Conservation (phyloP, 2,888 invertebrate genomes). For the Polydrusus tereticollis region DNA sequence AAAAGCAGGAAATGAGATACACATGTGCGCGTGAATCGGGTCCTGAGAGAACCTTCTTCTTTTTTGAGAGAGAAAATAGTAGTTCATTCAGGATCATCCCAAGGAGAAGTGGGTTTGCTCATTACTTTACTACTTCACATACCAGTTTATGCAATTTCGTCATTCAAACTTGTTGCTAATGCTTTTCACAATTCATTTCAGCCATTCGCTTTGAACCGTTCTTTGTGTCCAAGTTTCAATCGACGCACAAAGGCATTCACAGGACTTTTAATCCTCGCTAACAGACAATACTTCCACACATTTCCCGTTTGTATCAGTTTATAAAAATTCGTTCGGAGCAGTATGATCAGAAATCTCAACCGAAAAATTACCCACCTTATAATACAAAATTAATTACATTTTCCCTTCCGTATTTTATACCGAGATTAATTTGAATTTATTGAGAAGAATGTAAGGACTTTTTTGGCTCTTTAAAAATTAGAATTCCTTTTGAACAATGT, state of each 20-base stretch:
- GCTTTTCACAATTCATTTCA: not conserved
- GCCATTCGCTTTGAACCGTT: not conserved
- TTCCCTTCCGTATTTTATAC: not conserved
- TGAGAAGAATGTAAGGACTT: no score
- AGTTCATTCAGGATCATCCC: no score
- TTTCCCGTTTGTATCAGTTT: not conserved
- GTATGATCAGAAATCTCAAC: not conserved
- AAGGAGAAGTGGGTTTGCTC: no score
- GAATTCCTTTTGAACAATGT: no score
- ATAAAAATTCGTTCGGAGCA: not conserved
- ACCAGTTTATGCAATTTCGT: not conserved
- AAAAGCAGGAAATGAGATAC: no score
- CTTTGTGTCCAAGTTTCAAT: slow-evolving; percentile 1
- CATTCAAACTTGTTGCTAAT: not conserved
- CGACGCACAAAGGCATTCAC: not conserved
- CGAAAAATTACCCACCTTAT: no score
- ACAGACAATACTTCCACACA: slow-evolving; percentile 7
- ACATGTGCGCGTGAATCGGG: no score
- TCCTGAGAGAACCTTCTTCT: no score
- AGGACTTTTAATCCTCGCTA: slow-evolving; percentile 12
- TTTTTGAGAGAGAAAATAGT: no score
- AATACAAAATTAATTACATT: no score
- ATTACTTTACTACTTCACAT: not conserved
- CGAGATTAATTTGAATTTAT: not conserved
- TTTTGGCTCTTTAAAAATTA: no score